Evolutionary conservation across 2,113 vertebrate genomes (phyloP).

Genomic region (Eurystomus gularis): DNA sequence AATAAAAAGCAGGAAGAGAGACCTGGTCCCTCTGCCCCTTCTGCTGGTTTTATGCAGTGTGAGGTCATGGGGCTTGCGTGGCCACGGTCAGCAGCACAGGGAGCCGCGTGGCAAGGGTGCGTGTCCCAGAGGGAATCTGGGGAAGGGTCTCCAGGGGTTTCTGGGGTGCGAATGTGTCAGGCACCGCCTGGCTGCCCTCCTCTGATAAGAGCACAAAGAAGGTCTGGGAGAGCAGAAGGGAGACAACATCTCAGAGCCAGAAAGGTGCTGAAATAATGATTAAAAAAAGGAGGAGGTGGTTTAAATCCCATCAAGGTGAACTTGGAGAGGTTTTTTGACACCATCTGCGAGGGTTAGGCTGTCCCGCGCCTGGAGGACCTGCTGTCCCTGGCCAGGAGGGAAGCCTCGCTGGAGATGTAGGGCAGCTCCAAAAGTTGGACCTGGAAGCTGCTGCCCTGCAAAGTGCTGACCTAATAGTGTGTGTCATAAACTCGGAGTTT

Average conservation of each 20-base stretch:
- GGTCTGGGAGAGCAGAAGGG: not conserved
- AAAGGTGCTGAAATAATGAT: not conserved
- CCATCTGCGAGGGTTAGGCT: fast-evolving
- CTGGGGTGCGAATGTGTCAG: fast-evolving
- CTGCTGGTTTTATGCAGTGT: not conserved
- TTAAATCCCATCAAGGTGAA: not conserved
- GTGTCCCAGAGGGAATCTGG: not conserved
- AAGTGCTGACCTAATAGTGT: not conserved
- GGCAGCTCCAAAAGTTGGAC: not conserved
- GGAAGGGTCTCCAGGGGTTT: not conserved
- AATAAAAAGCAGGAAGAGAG: not conserved
- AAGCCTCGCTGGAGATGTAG: fast-evolving
- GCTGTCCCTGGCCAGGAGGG: too few species aligned
- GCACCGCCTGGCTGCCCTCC: not conserved
- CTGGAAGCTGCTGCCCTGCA: not conserved
- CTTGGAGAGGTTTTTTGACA: not conserved
- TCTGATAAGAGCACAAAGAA: fast-evolving
- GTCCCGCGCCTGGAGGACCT: not conserved
- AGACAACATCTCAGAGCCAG: not conserved
- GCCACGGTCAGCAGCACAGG: not conserved
- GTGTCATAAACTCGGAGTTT: not conserved
- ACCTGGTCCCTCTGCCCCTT: not conserved
- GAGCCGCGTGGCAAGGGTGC: not conserved
- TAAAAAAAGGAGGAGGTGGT: not conserved
- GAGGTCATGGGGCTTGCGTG: not conserved